Percentiles rank a stretch among this genome's conserved stretches.
Evolutionary conservation across 2,797 vertebrate species (phyloP).

Genomic region (Eulemur coronatus): DNA sequence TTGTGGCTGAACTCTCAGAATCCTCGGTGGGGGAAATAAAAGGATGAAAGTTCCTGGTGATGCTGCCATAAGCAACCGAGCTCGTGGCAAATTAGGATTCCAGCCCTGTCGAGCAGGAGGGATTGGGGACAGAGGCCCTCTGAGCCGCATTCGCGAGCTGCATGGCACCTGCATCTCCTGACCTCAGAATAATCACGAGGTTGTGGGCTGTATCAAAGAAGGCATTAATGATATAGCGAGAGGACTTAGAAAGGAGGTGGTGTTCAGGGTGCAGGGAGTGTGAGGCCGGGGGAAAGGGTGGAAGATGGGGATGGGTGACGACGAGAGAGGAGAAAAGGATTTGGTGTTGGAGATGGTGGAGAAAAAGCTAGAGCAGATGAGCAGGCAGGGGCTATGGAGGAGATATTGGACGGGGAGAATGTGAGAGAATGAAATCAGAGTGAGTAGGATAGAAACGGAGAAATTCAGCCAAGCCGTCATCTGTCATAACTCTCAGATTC

Average conservation of each 20-base stretch:
- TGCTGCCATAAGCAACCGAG: constrained; percentile 73
- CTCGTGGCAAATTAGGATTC: constrained; percentile 86
- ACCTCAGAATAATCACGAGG: constrained; percentile 87
- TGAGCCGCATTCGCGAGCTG: constrained; percentile 83
- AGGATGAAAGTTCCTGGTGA: constrained; percentile 76
- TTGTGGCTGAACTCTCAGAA: constrained; percentile 79
- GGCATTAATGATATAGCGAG: constrained; percentile 85
- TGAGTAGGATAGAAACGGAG: accelerated
- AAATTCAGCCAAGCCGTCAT: neutral
- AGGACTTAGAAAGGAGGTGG: constrained; percentile 72
- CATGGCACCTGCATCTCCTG: constrained; percentile 87
- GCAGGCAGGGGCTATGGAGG: neutral
- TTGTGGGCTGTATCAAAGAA: constrained; percentile 87
- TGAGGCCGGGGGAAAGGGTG: neutral
- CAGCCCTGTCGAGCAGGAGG: constrained; percentile 80
- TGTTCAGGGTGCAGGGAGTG: constrained; percentile 5
- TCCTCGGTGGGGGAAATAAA: constrained; percentile 1
- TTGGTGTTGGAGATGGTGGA: neutral
- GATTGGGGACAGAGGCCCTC: constrained; percentile 86
- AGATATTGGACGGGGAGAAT: neutral
- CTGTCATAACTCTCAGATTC: neutral
- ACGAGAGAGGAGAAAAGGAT: neutral
- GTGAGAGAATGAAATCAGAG: accelerated
- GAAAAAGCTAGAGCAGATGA: neutral
- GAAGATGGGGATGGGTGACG: neutral